A percentile compares a stretch with the other conserved stretches of the same genome.
Conservation (phyloP, 2,113 vertebrate genomes). For the Puma concolor region DNA sequence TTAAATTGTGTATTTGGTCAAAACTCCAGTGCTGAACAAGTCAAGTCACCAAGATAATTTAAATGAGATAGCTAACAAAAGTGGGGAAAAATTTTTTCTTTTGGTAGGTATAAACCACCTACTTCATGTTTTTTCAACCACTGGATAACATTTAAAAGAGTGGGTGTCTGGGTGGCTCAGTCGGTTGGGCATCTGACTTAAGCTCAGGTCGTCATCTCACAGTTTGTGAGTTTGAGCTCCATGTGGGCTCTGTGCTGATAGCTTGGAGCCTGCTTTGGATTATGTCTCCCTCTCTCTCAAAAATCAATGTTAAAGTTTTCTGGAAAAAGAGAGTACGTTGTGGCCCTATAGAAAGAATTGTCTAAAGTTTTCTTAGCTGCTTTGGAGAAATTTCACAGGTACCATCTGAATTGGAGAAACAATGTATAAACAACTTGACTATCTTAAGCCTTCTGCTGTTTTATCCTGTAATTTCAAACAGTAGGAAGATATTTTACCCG, state of each 20-base stretch:
- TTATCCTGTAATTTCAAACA: not conserved
- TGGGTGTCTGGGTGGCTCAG: too few species aligned
- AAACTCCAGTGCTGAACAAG: not conserved
- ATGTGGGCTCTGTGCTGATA: too few species aligned
- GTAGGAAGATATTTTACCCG: not conserved
- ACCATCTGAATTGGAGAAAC: not conserved
- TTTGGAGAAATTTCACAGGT: not conserved
- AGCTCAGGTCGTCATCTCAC: too few species aligned
- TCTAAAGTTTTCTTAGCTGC: not conserved
- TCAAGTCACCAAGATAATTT: not conserved
- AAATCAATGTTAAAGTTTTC: too few species aligned
- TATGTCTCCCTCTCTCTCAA: too few species aligned
- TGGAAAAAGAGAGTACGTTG: not conserved
- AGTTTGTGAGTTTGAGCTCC: too few species aligned
- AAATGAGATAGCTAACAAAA: not conserved
- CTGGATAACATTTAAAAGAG: not conserved
- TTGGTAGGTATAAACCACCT: not conserved
- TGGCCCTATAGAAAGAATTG: not conserved
- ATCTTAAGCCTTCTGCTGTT: not conserved
- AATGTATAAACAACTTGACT: not conserved
- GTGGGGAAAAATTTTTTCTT: not conserved
- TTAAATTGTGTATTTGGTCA: conserved; percentile 8
- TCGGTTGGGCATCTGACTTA: too few species aligned
- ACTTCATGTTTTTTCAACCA: not conserved
- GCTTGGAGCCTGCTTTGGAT: too few species aligned